Evolutionary conservation across 2,888 invertebrate species (phyloP), one percentile per base, ranked within the genome.

Genomic region (Anthoptus insignis): DNA sequence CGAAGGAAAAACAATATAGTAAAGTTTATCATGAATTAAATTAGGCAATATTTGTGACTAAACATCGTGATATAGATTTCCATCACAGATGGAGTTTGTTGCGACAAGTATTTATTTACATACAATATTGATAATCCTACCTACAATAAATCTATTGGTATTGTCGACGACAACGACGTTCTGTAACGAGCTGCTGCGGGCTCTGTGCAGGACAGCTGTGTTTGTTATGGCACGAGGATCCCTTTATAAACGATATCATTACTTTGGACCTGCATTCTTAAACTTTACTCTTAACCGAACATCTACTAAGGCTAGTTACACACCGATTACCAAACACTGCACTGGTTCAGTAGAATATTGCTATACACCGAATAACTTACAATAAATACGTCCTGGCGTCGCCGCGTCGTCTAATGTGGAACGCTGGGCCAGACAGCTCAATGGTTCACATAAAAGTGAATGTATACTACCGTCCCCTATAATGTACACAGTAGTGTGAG

Each of bases 31-130:
- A 39, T 16, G 16, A 39, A 39, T 19, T 1, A 21, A 42, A 42
- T 11, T 42, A 1, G 8, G 42, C 42, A 3, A 24, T 24, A 27
- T 21, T 21, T n/a, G n/a, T n/a, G n/a, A 22, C n/a, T 24, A 22
- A 14, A 49, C 49, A 50, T 19, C 42, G 11, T 42, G 13, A 32
- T 39, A 53, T 59, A 11, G 14, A 42, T 21, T 64, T 54, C 70
- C 68, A 66, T 70, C 68, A 70, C 68, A 68, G 70, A 70, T 64
- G 68, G 68, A 34, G 52, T 52, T 49, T 16, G 59, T 69, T 70
- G 67, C 64, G 68, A 70, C 66, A 59, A 59, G 66, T n/a, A 71
- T 69, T 69, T 73, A 74, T 73, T 72, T 73, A 73, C 73, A 73
- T 66, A 65, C 67, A n/a, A n/a, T 37, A 65, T 66, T 57, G 66